These are phyloP conservation scores for Drosophila nebulosa DNA, from an alignment of 1,140 invertebrate species.

Conservation along the genomic window DNA sequence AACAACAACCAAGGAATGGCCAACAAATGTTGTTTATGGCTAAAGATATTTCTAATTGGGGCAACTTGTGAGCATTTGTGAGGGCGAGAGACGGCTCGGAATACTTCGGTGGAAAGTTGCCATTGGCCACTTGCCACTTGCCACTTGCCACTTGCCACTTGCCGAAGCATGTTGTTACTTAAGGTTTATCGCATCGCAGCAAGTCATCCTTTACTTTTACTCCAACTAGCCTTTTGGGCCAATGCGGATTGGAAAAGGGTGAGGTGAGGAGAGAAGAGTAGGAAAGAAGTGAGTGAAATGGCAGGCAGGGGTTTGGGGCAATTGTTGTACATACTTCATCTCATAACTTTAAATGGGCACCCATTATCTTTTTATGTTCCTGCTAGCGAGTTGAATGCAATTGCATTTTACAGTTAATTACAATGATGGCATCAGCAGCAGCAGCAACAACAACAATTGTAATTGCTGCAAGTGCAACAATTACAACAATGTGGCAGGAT, in stretches of 20 bases:
- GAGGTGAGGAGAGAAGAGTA: neutral
- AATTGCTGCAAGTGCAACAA: slow-evolving; percentile 1
- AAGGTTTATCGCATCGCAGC: neutral
- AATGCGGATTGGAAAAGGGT: too few species aligned
- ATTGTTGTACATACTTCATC: neutral
- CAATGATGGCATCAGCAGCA: slow-evolving; percentile 20
- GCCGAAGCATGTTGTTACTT: neutral
- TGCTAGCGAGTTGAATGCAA: slow-evolving; percentile 21
- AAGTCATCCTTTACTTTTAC: neutral
- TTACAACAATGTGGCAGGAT: slow-evolving; percentile 15
- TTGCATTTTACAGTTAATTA: slow-evolving; percentile 44
- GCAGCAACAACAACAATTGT: slow-evolving; percentile 10
- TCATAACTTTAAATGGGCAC: slow-evolving; percentile 20
- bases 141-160: too few species aligned
- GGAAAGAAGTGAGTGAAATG: neutral
- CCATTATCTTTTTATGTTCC: slow-evolving; percentile 36
- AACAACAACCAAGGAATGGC: slow-evolving; percentile 17
- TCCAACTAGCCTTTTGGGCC: too few species aligned
- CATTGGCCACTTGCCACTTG: too few species aligned
- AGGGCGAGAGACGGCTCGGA: neutral
- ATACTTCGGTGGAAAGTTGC: too few species aligned
- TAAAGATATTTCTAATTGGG: slow-evolving; percentile 66
- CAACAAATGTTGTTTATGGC: slow-evolving; percentile 75
- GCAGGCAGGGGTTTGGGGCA: neutral
- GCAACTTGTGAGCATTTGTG: slow-evolving; percentile 24